phyloP scores from a whole-genome alignment of 2,888 invertebrate genomes.

The Cheilosia soror region DNA sequence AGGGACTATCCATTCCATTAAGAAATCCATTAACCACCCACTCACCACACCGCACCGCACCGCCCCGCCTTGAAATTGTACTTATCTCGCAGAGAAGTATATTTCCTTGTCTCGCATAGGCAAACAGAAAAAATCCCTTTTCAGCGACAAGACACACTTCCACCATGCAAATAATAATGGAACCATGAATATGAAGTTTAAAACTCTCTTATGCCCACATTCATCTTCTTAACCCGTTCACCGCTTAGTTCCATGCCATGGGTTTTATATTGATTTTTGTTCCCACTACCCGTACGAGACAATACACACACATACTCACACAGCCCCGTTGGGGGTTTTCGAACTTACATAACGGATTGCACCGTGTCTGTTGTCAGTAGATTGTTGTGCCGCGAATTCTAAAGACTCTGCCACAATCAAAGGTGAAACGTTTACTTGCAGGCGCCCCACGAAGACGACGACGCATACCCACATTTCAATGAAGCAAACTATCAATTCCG shows the following conservation, averaged over 20 bases:
- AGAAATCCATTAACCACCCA: constrained; percentile 33
- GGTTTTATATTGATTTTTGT: constrained; percentile 48
- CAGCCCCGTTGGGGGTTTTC: neutral
- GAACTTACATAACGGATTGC: constrained; percentile 35
- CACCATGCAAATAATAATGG: constrained; percentile 47
- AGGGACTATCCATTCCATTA: constrained; percentile 36
- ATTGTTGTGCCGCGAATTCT: constrained; percentile 25
- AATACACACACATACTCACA: neutral
- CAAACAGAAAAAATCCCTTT: constrained; percentile 7
- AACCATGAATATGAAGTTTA: constrained; percentile 57
- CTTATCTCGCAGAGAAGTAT: constrained; percentile 11
- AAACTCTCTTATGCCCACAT: constrained; percentile 41
- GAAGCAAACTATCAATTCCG: constrained; percentile 69
- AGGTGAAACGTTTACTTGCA: constrained; percentile 7
- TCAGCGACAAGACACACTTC: constrained; percentile 13
- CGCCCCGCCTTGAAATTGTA: constrained; percentile 6
- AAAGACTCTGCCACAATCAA: constrained; percentile 39
- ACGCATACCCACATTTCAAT: constrained; percentile 38
- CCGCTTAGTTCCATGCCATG: constrained; percentile 53
- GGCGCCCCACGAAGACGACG: neutral
- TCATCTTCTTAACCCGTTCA: constrained; percentile 56
- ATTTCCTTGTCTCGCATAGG: constrained; percentile 16
- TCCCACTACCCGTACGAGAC: neutral
- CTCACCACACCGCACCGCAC: neutral
- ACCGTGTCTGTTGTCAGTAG: constrained; percentile 29